These are phyloP conservation scores for Ceyx melanurus DNA, from an alignment of 2,113 vertebrate genomes.

Conservation along the genomic window DNA sequence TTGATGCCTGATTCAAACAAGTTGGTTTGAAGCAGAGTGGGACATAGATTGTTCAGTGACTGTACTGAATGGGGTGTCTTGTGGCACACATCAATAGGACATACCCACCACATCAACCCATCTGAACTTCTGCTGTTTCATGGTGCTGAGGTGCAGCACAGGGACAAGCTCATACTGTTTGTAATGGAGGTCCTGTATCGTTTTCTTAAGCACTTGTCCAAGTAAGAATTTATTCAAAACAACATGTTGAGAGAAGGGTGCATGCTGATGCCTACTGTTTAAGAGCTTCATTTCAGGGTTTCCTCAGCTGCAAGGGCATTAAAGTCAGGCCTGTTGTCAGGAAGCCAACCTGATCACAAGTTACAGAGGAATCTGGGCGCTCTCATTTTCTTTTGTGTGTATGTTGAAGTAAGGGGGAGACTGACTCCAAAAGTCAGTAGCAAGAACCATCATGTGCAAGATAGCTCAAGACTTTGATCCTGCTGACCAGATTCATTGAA, in stretches of 20 bases:
- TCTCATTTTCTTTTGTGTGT: neutral
- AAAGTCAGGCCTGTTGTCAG: neutral
- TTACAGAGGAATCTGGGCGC: neutral
- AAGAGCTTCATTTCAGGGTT: neutral
- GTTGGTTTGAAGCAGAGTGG: neutral
- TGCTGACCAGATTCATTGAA: neutral
- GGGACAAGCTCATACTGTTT: neutral
- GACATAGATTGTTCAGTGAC: neutral
- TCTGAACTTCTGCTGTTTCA: neutral
- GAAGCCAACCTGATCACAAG: neutral
- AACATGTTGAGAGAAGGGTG: neutral
- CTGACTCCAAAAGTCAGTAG: neutral
- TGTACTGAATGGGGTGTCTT: neutral
- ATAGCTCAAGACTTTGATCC: neutral
- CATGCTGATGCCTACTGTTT: neutral
- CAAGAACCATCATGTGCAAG: neutral
- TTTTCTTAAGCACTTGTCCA: neutral
- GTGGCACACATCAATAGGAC: neutral
- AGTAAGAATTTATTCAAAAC: neutral
- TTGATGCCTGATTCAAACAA: neutral
- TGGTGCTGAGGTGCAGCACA: neutral
- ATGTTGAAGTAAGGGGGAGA: neutral
- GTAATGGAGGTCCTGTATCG: neutral
- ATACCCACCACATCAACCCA: rapidly evolving
- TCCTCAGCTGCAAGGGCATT: neutral